A percentile compares a stretch with the other conserved stretches of the same genome.
These are phyloP conservation scores for Syritta pipiens DNA, from an alignment of 2,888 invertebrate genomes.

Conservation along the genomic window DNA sequence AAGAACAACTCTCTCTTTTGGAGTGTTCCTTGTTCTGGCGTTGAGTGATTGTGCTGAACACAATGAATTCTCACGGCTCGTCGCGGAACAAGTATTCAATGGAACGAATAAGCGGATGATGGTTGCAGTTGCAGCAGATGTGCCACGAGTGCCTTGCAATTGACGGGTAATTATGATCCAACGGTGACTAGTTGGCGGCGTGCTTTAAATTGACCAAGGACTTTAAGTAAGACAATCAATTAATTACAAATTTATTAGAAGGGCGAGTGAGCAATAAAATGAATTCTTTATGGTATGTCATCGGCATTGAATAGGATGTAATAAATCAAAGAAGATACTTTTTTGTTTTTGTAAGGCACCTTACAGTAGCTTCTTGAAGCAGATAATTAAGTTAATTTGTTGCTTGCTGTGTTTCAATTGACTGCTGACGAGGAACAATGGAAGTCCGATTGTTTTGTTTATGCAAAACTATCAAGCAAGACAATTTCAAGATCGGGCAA, in stretches of 20 bases:
- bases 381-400: neutral
- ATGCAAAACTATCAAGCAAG: too few relatives aligned
- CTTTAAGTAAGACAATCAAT: conserved; percentile 9
- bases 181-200: neutral
- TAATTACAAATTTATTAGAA: neutral
- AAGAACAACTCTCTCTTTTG: conserved; percentile 20
- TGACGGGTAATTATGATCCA: conserved; percentile 27
- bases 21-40: neutral
- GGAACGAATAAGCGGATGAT: conserved; percentile 1
- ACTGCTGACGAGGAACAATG: too few relatives aligned
- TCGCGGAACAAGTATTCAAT: neutral
- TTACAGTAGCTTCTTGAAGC: too few relatives aligned
- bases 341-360: neutral
- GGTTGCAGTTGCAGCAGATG: conserved; percentile 17
- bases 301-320: conserved; percentile 3
- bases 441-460: too few relatives aligned
- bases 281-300: neutral
- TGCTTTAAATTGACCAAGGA: conserved; percentile 34
- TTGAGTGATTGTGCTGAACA: conserved; percentile 2
- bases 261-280: neutral
- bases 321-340: neutral
- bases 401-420: too few relatives aligned
- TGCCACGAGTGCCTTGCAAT: conserved; percentile 8
- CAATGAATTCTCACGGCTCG: conserved; percentile 22
- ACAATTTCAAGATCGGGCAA: too few relatives aligned